Base-by-base conservation (phyloP, 2,113 vertebrate species). In the Erinaceus europaeus region DNA sequence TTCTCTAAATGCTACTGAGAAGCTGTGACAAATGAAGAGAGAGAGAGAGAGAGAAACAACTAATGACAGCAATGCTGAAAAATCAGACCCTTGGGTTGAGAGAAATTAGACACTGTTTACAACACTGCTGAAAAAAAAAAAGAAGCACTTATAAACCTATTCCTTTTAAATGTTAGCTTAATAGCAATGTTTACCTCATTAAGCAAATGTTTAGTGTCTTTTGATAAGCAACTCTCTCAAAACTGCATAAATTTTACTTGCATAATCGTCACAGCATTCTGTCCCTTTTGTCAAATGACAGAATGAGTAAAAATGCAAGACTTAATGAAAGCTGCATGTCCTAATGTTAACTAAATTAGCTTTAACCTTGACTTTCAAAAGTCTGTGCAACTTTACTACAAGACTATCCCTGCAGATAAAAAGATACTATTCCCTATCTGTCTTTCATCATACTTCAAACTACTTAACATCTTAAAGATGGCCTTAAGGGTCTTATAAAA, bases 351-450 rank as follows among this genome's bases (percentile, higher is more conserved):
- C 46, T 62, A 83, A 92, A 90, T 74, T 69, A 48, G 73, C 91
- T 96, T 65, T 79, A 93, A 93, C 78, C 42, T 95, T 96, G 86
- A 96, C 75, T 96, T 95, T 92, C 64, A 57, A 91, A 94, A 91
- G 53, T 89, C 46, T 73, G 0, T 77, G 46, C 32, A 72, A 90
- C 50, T 94, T 93, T 75, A 50, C 67, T 79, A 82, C 23, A 64
- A 93, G 53, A 84, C 82, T 84, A 89, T 77, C 27, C 13, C 42
- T 72, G 13, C 46, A 93, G 82, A 91, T 32, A 86, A 88, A 86
- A 90, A 92, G 12, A 27, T 50, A 9, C 6, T 62, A 50, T 55
- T 42, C 69, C 74, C 32, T 90, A n/a, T 78, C 67, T 75, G 52
- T 12, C 52, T 95, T 96, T 93, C 25, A 91, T 92, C 55, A 84